Evolutionary conservation across 1,140 invertebrate genomes (phyloP), one percentile per base, ranked within the genome.

Genomic region (Macrotrachela quadricornifera): DNA sequence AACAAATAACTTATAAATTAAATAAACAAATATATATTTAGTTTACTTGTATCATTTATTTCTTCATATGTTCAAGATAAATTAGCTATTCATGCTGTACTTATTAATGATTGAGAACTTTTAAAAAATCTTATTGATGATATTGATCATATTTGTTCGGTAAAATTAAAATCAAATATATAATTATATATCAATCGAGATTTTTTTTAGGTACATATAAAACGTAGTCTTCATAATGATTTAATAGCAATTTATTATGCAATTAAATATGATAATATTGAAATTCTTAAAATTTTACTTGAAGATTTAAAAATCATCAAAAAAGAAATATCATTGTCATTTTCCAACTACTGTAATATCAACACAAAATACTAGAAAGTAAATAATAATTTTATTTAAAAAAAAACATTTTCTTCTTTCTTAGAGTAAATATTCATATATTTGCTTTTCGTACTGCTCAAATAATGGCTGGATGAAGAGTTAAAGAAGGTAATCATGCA

Each of bases 401-500:
- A 4, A 8, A 2, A 30, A 30, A 4, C 2, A 30, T 30, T 30
- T 4, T 30, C 21, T 30, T 4, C 8, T n/a, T n/a, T n/a, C 8
- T 2, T 30, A 30, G 21, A 30, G 21, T 8, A 30, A 30, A 30
- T 30, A 30, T 8, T 30, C 21, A 30, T 30, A 30, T 8, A 30
- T 30, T 30, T 30, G 21, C 3, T 8, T 30, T 30, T 30, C 21
- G 21, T 4, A 30, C 21, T 4, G 21, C 21, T 30, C 21, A 30
- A 30, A 30, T 74, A 30, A 64, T 61, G 36, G 58, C 67, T 10
- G 62, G 63, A 36, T 57, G 72, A 50, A 72, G 73, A 10, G 62
- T 63, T 18, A 61, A 61, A 57, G 72, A 75, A 62, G 73, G 73
- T 45, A 73, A 73, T 57, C 65, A 69, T 57, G 72, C 72, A 11